These are phyloP conservation scores for Microchrysa polita DNA, from an alignment of 2,888 invertebrate species.

Conservation along the genomic window DNA sequence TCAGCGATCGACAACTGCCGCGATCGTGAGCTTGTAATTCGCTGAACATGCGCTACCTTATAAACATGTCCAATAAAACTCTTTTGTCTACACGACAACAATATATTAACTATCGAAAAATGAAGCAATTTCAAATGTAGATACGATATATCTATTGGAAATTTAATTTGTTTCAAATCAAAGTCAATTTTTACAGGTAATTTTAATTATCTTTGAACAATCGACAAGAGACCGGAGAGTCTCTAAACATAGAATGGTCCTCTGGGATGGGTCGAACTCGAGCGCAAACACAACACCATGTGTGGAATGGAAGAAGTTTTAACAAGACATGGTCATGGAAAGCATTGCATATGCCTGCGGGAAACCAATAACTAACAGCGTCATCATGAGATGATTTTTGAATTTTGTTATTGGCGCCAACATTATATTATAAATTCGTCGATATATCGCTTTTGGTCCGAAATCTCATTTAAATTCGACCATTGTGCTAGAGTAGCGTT, in stretches of 20 bases:
- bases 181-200: constrained; percentile 43
- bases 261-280: too few species aligned
- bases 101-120: constrained; percentile 16
- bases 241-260: neutral
- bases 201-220: constrained; percentile 43
- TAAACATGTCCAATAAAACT: constrained; percentile 7
- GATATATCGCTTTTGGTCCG: constrained; percentile 31
- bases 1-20: constrained; percentile 27
- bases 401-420: constrained; percentile 42
- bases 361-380: constrained; percentile 38
- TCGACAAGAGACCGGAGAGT: constrained; percentile 25
- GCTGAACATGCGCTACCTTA: constrained; percentile 33
- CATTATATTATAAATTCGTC: constrained; percentile 34
- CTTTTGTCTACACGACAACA: constrained; percentile 10
- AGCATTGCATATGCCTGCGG: constrained; percentile 40
- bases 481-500: constrained; percentile 19
- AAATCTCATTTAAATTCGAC: constrained; percentile 35
- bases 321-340: constrained; percentile 22
- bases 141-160: constrained; percentile 34
- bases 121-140: constrained; percentile 27
- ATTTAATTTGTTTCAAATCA: constrained; percentile 45
- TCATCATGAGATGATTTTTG: constrained; percentile 44
- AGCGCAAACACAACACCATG: too few species aligned
- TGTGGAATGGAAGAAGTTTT: constrained; percentile 14
- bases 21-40: constrained; percentile 8